Percentiles rank a stretch among this genome's conserved stretches.
Conservation (phyloP, 2,113 vertebrate genomes). For the Rhinopithecus roxellana region DNA sequence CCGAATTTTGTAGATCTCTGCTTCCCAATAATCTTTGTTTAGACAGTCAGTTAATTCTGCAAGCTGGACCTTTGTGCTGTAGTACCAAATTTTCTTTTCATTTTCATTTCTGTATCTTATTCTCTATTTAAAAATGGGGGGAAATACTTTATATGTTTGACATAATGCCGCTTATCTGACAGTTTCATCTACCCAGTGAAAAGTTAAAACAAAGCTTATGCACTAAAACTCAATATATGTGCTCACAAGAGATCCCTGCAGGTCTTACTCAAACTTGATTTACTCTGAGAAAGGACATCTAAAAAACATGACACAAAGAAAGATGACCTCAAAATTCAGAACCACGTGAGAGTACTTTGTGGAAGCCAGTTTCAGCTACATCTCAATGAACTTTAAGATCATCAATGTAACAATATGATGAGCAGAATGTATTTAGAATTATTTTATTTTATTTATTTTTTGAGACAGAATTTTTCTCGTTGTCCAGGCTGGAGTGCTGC, state of each 20-base stretch:
- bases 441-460: too few species aligned
- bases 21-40: conserved; percentile 96
- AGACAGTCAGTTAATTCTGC: conserved; percentile 90
- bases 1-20: conserved; percentile 91
- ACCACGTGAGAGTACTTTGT: rapidly evolving
- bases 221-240: not conserved
- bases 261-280: not conserved
- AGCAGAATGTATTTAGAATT: not conserved
- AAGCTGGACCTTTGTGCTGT: conserved; percentile 94
- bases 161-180: not conserved
- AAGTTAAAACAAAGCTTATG: conserved; percentile 2
- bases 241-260: not conserved
- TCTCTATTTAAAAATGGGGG: conserved; percentile 85
- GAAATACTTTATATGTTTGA: not conserved
- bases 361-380: not conserved
- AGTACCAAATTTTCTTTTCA: conserved; percentile 97
- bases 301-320: not conserved
- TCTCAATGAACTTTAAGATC: not conserved
- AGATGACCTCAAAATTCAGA: not conserved
- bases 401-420: not conserved
- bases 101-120: conserved; percentile 93
- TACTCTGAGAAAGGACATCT: not conserved
- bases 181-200: not conserved
- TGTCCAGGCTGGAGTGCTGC: too few species aligned
- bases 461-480: too few species aligned